These are phyloP conservation scores for Drosophila yakuba DNA, from an alignment of 1,140 invertebrate genomes.

Conservation along the genomic window DNA sequence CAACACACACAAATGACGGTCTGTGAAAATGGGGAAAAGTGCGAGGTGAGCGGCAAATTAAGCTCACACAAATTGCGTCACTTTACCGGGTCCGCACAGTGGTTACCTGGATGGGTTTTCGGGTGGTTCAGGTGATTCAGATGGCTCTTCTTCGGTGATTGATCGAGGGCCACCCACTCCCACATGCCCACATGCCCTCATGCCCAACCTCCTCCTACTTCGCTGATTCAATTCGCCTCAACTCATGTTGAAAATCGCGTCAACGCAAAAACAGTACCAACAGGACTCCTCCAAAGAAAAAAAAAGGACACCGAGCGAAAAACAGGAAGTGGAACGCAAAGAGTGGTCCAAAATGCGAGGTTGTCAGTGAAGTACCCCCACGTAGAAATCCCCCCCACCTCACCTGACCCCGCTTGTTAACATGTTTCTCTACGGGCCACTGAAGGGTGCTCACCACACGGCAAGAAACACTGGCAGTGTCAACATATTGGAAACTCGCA, in stretches of 20 bases:
- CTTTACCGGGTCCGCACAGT: conserved; percentile 3
- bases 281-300: conserved; percentile 13
- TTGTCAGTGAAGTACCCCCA: conserved; percentile 20
- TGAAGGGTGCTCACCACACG: conserved; percentile 8
- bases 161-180: not conserved
- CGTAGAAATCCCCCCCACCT: not conserved
- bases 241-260: conserved; percentile 68
- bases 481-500: too few species aligned
- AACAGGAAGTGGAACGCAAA: conserved; percentile 9
- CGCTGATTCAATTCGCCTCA: conserved; percentile 59
- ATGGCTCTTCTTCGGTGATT: conserved; percentile 6
- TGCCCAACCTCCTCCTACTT: not conserved
- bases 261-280: conserved; percentile 46
- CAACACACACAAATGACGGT: conserved; percentile 17
- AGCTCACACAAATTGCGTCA: conserved; percentile 26
- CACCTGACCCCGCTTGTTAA: conserved; percentile 25
- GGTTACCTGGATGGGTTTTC: conserved; percentile 10
- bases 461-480: not conserved
- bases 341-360: conserved; percentile 14
- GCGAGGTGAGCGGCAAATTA: conserved; percentile 11
- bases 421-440: conserved; percentile 40
- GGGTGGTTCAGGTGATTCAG: conserved; percentile 6
- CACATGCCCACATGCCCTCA: not conserved
- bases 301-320: conserved; percentile 9
- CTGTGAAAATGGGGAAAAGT: not conserved